A percentile compares a stretch with the other conserved stretches of the same genome.
phyloP scores from a whole-genome alignment of 2,888 invertebrate genomes.

The Agrochola circellaris region DNA sequence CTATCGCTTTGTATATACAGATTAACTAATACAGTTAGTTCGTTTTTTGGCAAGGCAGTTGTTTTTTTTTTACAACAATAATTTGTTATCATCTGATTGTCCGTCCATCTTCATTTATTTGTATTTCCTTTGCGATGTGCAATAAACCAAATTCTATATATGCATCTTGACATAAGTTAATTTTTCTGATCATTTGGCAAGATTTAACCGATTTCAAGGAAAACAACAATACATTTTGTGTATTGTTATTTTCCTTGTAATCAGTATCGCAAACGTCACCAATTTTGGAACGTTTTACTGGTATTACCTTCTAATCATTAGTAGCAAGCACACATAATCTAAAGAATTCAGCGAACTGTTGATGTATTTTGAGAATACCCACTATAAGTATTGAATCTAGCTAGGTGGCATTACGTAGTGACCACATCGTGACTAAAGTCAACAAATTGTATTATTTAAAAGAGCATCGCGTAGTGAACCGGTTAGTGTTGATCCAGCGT shows the following conservation, averaged over 20 bases:
- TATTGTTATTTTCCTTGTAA: conserved; percentile 25
- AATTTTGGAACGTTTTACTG: background rate
- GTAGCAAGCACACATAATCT: background rate
- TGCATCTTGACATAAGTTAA: conserved; percentile 1
- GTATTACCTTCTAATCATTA: conserved; percentile 1
- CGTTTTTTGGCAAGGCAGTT: too few species aligned
- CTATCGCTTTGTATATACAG: too few species aligned
- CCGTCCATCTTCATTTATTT: background rate
- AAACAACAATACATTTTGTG: too few species aligned
- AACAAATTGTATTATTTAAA: conserved; percentile 65
- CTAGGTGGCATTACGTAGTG: conserved; percentile 28
- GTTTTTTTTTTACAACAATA: too few species aligned
- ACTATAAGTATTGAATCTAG: conserved; percentile 36
- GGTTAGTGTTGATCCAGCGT: conserved; percentile 73
- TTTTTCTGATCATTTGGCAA: background rate
- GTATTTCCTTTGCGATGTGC: background rate
- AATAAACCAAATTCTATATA: background rate
- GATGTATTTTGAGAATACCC: conserved; percentile 52
- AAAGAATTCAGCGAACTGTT: conserved; percentile 31
- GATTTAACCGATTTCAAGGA: too few species aligned
- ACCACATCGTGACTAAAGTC: conserved; percentile 50
- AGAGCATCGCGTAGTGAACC: conserved; percentile 63
- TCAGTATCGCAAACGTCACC: background rate
- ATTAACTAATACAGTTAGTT: too few species aligned
- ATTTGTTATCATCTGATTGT: background rate